phyloP scores from a whole-genome alignment of 2,797 vertebrate species.

The Sebastes matsubarae region DNA sequence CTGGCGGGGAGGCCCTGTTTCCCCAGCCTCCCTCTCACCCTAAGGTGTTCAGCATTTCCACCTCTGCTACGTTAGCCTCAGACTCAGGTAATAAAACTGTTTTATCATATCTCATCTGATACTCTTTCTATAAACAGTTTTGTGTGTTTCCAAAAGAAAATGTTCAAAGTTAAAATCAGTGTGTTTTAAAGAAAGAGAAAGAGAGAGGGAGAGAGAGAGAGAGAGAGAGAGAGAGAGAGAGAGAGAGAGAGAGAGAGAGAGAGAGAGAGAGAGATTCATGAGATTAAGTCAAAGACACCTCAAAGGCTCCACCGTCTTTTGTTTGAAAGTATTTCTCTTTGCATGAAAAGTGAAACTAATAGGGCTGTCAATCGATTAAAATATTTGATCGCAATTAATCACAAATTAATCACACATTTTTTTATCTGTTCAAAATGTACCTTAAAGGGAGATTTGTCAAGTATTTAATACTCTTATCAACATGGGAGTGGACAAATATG shows the following conservation, averaged over 20 bases:
- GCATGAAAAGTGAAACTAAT: no score
- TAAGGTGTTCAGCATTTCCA: slow-evolving; percentile 81
- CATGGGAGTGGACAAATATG: no score
- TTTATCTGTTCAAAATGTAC: no score
- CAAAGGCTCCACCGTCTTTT: neutral
- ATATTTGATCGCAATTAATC: no score
- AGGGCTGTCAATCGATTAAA: no score
- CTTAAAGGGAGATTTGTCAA: no score
- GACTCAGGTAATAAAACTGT: slow-evolving; percentile 65
- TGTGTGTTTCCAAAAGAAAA: neutral
- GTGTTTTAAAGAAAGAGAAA: neutral
- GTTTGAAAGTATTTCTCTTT: neutral
- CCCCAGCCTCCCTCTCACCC: slow-evolving; percentile 87
- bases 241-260: no score
- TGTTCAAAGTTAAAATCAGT: neutral
- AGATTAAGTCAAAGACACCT: neutral
- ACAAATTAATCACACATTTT: no score
- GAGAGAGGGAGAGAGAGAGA: no score
- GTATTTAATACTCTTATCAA: no score
- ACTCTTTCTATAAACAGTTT: neutral
- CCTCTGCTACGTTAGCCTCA: slow-evolving; percentile 67
- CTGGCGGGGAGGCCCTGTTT: slow-evolving; percentile 84
- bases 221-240: no score
- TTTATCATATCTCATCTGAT: neutral
- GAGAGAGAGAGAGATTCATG: neutral